Evolutionary conservation across 2,888 invertebrate species (phyloP), one percentile per base, ranked within the genome.

Genomic region (Pollenia griseotomentosa): DNA sequence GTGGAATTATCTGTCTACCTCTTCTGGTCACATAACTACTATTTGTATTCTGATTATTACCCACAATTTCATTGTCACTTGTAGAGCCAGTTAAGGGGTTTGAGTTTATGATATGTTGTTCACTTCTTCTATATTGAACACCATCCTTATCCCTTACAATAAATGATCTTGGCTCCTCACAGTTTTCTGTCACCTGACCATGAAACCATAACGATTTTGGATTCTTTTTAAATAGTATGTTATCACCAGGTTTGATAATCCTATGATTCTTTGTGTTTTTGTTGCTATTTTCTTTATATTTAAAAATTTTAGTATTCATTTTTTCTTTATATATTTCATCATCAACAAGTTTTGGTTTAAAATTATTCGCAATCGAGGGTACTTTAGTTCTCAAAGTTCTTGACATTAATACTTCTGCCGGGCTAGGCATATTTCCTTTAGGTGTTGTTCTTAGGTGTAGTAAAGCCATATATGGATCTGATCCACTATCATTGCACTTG

Each of bases 151-250:
- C 63, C n/a, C 63, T 63, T 2, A 65, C 46, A 46, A 65, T 12
- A 65, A 16, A 46, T 12, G 65, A 46, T 63, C 63, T 63, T 42
- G 63, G 42, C 42, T 63, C 63, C 7, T 63, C 63, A n/a, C 63
- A 16, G 33, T 33, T 33, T 33, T 33, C 33, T 33, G 33, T 33
- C 33, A 33, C 33, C 33, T 33, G 33, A 33, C 19, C 65, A 4
- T 46, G 46, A 19, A 16, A 19, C 65, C 46, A 65, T 5, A 11
- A 19, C 4, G 19, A 65, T 1, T 65, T 46, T 9, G 12, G 9
- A 6, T 65, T 65, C 2, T 12, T 46, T n/a, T 46, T 65, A 19
- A 46, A 65, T 46, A 48, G 46, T 19, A 46, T 12, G 2, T 19
- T 42, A 40, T 46, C 65, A 9, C 65, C 65, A 11, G 46, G 19